Base-by-base conservation (phyloP, 2,888 invertebrate species). In the Chloroclystis v-ata region DNA sequence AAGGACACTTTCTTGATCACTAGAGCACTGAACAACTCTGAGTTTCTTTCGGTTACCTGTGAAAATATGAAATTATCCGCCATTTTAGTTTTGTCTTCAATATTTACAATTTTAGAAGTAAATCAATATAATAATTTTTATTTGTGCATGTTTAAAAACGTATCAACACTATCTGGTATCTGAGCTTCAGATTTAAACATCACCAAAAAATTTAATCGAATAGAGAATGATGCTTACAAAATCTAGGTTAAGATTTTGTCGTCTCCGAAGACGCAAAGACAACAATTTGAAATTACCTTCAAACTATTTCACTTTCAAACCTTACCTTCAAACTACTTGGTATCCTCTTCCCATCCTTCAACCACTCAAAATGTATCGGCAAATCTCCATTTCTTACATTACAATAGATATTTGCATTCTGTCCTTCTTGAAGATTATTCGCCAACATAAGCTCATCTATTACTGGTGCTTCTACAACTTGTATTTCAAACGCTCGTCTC, bases 371-470 rank as follows among this genome's bases (percentile, higher is more conserved):
- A 77, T 91, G 91, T 61, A 92, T 91, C 32, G 92, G 92, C 79
- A 92, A 79, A 70, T 92, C 92, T 7, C 92, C 92, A 40, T 91
- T 89, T 35, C 92, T 91, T 1, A 95, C 91, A 60, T 93, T 93
- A 69, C 95, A 95, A 37, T 95, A 94, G 37, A 96, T 94, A 75
- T 95, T 93, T 20, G 94, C 94, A 59, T 96, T 89, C 71, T 95
- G 93, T 35, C 95, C 94, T 83, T 96, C 93, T 75, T 94, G 94
- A 0, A 95, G 88, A 69, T 93, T 94, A 43, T 91, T 91, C 0
- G 95, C 95, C 61, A 97, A 92, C 25, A 91, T 89, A 67, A 97
- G 92, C 40, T 95, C 93, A 72, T 95, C 95, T 64, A 96, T 89
- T 38, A 95, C 91, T 0, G 96, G 96, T 0, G 95, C 95, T 78